Evolutionary conservation across 2,888 invertebrate species (phyloP), one percentile per base, ranked within the genome.

Genomic region (Crematogaster levior): DNA sequence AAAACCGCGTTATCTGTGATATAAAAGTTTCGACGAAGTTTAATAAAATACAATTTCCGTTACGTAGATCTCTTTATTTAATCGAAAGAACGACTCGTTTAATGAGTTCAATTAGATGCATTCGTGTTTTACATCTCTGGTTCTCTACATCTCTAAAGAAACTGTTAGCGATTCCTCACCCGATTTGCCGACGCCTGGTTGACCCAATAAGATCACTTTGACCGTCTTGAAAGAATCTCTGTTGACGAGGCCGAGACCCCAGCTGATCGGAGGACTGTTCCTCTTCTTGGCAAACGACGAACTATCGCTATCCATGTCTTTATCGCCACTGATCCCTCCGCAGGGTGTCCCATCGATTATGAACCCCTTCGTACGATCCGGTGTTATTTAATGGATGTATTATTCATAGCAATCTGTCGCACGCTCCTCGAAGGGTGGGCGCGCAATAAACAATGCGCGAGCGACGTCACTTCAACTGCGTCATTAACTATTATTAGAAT

Each of bases 181-280:
- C 90, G 97, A 97, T 95, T 98, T 98, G 15, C 98, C 98, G 73
- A 98, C 97, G 63, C 97, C 97, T 30, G 97, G 96, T 91, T 97
- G 97, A 4, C 98, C 98, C 43, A 98, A 94, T 7, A 98, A 96
- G 96, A 97, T 97, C 10, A 97, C 96, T 94, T 96, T 97, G 85
- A 97, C 95, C 0, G 97, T 96, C 92, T 97, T 97, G 73, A 96
- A 82, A 1, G 81, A 46, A 1, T 88, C 88, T n/a, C 60, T 88
- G 65, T 51, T 87, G 56, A 77, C 48, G 3, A 86, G 72, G 10
- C 90, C 87, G 27, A 89, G 85, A 37, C 81, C 87, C 90, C 90
- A 90, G 6, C 84, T 83, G 21, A 86, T 85, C 27, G 90, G 85
- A 1, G 88, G 87, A 46, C 85, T 90, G 61, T 87, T 90, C 58